phyloP scores from a whole-genome alignment of 2,113 vertebrate species.

The Rhineura floridana region DNA sequence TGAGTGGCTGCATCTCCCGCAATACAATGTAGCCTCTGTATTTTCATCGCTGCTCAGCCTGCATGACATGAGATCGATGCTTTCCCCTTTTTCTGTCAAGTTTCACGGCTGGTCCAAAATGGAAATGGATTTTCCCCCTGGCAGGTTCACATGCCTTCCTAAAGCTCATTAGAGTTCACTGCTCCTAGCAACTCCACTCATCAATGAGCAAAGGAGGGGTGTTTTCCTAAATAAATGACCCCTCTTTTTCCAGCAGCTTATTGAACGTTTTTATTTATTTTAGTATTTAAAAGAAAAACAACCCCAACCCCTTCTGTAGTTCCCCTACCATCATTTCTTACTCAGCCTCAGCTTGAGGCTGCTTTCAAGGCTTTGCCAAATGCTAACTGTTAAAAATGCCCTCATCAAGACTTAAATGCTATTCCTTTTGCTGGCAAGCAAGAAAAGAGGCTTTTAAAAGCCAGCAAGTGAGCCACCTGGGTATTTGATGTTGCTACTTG shows the following conservation, averaged over 20 bases:
- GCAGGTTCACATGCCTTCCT: background rate
- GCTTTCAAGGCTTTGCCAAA: constrained; percentile 55
- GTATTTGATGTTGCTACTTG: constrained; percentile 30
- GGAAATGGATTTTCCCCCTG: background rate
- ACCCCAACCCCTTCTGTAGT: background rate
- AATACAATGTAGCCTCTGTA: constrained; percentile 22
- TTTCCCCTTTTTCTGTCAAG: constrained; percentile 29
- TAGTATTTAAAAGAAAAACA: constrained; percentile 13
- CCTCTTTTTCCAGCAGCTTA: constrained; percentile 25
- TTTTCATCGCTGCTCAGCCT: constrained; percentile 35
- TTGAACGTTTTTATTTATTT: constrained; percentile 43
- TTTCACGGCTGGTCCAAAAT: background rate
- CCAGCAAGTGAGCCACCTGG: constrained; percentile 37
- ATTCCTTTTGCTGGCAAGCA: constrained; percentile 46
- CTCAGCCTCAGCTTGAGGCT: constrained; percentile 17
- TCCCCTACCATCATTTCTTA: constrained; percentile 5
- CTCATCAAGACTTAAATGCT: constrained; percentile 56
- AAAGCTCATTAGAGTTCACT: constrained; percentile 16
- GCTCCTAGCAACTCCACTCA: background rate
- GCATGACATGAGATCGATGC: background rate
- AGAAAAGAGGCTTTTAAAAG: constrained; percentile 38
- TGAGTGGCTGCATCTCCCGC: fast-evolving
- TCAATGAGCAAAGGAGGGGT: background rate
- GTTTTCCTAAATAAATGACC: constrained; percentile 33
- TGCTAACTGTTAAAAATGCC: constrained; percentile 64